Evolutionary conservation across 2,113 vertebrate genomes (phyloP).

Genomic region (Ceyx margarethae): DNA sequence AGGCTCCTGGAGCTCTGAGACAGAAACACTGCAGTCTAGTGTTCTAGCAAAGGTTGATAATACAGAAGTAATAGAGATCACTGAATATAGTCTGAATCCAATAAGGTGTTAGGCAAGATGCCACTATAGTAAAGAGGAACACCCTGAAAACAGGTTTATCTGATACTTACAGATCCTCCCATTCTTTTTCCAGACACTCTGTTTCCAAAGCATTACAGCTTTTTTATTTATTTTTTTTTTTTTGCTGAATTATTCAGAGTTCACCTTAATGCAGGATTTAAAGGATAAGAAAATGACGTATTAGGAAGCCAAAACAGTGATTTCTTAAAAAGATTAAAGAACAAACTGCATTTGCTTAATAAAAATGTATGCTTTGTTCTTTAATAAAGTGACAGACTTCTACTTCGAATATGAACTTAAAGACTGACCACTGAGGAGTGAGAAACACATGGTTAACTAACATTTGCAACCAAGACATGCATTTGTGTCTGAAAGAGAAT

Average conservation of each 20-base stretch:
- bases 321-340: constrained; percentile 19
- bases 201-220: constrained; percentile 7
- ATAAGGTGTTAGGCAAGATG: neutral
- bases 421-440: constrained; percentile 44
- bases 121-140: neutral
- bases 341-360: constrained; percentile 26
- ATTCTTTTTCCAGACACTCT: constrained; percentile 50
- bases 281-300: neutral
- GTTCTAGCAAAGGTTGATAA: constrained; percentile 16
- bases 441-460: constrained; percentile 48
- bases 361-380: constrained; percentile 45
- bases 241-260: neutral
- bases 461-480: constrained; percentile 62
- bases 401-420: constrained; percentile 34
- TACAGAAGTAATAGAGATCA: constrained; percentile 11
- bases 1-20: neutral
- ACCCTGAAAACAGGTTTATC: constrained; percentile 7
- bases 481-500: constrained; percentile 68
- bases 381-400: constrained; percentile 48
- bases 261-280: neutral
- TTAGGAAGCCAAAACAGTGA: neutral
- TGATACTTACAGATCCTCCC: neutral
- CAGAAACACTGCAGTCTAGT: neutral
- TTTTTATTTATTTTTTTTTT: neutral
- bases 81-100: neutral